Base-by-base conservation (phyloP, 2,888 invertebrate species). In the Hypena proboscidalis region DNA sequence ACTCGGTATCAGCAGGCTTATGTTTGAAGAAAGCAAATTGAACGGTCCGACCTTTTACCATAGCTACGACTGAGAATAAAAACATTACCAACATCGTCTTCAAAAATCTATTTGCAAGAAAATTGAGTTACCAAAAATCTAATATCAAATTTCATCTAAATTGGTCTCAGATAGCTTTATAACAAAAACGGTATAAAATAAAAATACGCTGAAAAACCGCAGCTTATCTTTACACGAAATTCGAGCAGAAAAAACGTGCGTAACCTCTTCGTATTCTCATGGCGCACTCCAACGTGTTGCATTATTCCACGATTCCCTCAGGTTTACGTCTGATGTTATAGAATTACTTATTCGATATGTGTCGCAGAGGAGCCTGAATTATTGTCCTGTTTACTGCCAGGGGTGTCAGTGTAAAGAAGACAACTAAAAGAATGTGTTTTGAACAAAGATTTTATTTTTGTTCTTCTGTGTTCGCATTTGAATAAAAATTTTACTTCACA, bases 341-440 rank as follows among this genome's bases (percentile, higher is more conserved):
- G 50, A 61, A 63, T 63, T 63, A 63, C 66, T 61, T 65, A 58
- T 63, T 66, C 62, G 63, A 57, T 58, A 55, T 58, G 48, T 65
- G 62, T 65, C 56, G 50, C 22, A 44, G 38, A 30, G 49, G 23
- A 38, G 37, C 33, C 42, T 57, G 60, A 62, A 62, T 62, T 64
- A 62, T 60, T 51, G 51, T 60, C 49, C 57, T 64, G 50, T 64
- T 60, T 64, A 53, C 60, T 49, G 27, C 33, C 33, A 63, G 59
- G 64, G 64, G 7, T 61, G 40, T 13, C 40, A 15, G 40, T 40
- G 25, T 2, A 10, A 1, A 15, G 7, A 4, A 35, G 19, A 13
- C 9, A 30, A 31, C 5, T 17, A 26, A 30, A 8, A 30, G n/a
- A n/a, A n/a, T n/a, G n/a, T 13, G 8, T 5, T 26, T 3, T 2